Percentiles rank a stretch among this genome's conserved stretches.
These are phyloP conservation scores for Epirrhoe tristata DNA, from an alignment of 2,888 invertebrate genomes.

Conservation along the genomic window DNA sequence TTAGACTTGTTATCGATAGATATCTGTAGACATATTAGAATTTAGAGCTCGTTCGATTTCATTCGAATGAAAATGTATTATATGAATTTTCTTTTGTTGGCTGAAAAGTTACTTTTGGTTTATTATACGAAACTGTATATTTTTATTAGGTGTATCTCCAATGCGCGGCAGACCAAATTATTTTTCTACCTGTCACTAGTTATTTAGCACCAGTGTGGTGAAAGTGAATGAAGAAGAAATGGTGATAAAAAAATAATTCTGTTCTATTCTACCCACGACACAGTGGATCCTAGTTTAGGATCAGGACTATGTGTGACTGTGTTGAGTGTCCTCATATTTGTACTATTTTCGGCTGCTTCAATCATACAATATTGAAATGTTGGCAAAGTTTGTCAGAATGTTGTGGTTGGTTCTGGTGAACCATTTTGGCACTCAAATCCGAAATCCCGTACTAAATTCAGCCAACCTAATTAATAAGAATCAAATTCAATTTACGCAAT, in stretches of 20 bases:
- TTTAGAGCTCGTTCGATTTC: conserved; percentile 8
- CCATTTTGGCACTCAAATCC: not conserved
- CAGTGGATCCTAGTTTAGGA: too few species aligned
- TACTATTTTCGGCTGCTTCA: not conserved
- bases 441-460: not conserved
- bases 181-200: too few species aligned
- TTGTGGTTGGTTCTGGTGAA: not conserved
- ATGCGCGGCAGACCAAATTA: too few species aligned
- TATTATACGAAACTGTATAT: not conserved
- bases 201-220: too few species aligned
- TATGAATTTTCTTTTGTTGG: conserved; percentile 4
- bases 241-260: too few species aligned
- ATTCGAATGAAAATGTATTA: conserved; percentile 26
- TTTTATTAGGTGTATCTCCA: too few species aligned
- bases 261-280: too few species aligned
- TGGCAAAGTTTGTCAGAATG: not conserved
- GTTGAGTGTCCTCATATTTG: too few species aligned
- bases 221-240: too few species aligned
- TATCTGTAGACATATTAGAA: conserved; percentile 7
- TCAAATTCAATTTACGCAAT: not conserved
- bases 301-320: too few species aligned
- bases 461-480: not conserved
- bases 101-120: not conserved
- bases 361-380: not conserved
- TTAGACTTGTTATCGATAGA: not conserved